A percentile compares a stretch with the other conserved stretches of the same genome.
phyloP scores from a whole-genome alignment of 2,888 invertebrate genomes.

The Megastigmus dorsalis region DNA sequence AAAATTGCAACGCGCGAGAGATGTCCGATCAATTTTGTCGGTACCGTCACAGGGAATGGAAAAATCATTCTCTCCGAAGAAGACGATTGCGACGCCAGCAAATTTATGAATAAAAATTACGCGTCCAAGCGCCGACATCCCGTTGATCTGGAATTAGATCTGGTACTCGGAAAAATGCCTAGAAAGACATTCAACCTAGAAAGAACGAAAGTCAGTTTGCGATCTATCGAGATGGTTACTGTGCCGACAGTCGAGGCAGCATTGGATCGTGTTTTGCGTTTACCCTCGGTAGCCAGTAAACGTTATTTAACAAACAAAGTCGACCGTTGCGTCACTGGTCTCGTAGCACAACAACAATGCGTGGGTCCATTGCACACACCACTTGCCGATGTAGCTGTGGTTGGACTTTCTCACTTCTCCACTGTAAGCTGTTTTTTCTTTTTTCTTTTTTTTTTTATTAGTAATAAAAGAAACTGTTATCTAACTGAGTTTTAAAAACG shows the following conservation, averaged over 20 bases:
- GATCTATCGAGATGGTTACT: constrained; percentile 77
- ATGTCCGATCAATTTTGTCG: constrained; percentile 95
- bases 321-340: constrained; percentile 94
- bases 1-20: constrained; percentile 90
- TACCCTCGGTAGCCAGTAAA: constrained; percentile 96
- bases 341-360: constrained; percentile 98
- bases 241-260: constrained; percentile 80
- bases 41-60: constrained; percentile 91
- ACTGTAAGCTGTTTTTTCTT: constrained; percentile 74
- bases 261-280: constrained; percentile 86
- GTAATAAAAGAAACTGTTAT: no score
- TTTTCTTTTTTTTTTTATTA: no score
- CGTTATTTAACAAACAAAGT: constrained; percentile 97
- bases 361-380: constrained; percentile 98
- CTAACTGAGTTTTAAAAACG: background rate
- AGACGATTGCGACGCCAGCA: constrained; percentile 75
- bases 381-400: constrained; percentile 93
- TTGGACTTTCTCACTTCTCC: constrained; percentile 89
- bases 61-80: constrained; percentile 83
- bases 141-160: constrained; percentile 91
- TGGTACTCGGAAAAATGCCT: constrained; percentile 92
- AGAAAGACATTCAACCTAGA: constrained; percentile 82
- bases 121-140: constrained; percentile 79
- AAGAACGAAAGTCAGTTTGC: constrained; percentile 75
- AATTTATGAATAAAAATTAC: constrained; percentile 69